Base-by-base conservation (phyloP, 2,888 invertebrate genomes). In the Drosophila neotestacea region DNA sequence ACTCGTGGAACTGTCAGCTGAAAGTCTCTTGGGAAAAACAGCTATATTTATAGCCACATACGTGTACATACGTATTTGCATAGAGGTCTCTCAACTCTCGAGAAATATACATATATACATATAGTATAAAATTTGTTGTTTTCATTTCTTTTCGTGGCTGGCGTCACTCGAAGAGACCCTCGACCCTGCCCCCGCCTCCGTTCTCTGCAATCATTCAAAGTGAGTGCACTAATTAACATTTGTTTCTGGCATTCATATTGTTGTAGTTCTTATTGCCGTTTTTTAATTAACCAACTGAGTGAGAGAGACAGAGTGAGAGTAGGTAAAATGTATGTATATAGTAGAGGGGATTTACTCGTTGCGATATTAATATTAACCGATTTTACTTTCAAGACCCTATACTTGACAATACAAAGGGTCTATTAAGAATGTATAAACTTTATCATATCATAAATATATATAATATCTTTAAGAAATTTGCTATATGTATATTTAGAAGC, bases 191-290 rank as follows among this genome's bases (percentile, higher is more conserved):
- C 36, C 34, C 55, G 7, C 27, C n/a, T 13, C 13, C 39, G 6
- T 28, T n/a, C 28, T 48, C 22, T 39, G 48, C 70, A 73, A 70
- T 73, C 41, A 64, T 80, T 79, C 59, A 77, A 66, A 70, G 59
- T 63, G 73, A 81, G 73, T 83, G 85, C 88, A 87, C 82, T 85
- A 79, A 85, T 85, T 85, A 85, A 65, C 72, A 82, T 81, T 87
- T 65, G 70, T 58, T 79, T 64, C 65, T 58, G 42, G 44, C 52
- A 47, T 58, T 62, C 54, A 34, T 11, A 54, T 39, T 77, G 44
- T 71, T 60, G 44, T 50, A 54, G 47, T 34, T 70, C 47, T 36
- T 42, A 13, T 58, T 16, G 34, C 54, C 48, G 52, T 47, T 65
- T 79, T 75, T 76, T 63, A 83, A 73, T 79, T 67, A 60, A 66